Conservation (phyloP, 2,113 vertebrate species). For the Hypomesus transpacificus region DNA sequence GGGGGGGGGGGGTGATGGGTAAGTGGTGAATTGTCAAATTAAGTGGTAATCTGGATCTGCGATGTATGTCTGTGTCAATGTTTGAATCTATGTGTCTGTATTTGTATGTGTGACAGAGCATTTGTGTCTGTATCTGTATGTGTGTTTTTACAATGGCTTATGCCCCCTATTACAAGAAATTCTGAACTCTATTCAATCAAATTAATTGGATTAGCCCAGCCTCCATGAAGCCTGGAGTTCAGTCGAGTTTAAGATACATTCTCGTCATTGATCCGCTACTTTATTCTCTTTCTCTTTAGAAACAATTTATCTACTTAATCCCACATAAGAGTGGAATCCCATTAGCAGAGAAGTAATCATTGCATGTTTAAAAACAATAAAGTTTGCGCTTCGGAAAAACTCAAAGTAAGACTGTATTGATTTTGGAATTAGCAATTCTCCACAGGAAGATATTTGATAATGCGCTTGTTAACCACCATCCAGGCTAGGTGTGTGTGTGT, state of each 20-base stretch:
- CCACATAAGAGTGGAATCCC: neutral
- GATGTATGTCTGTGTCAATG: too few relatives aligned
- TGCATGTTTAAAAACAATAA: conserved; percentile 18
- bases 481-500: neutral
- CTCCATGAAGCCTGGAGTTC: neutral
- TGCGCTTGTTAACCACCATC: conserved; percentile 17
- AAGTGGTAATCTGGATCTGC: too few relatives aligned
- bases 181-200: conserved; percentile 2
- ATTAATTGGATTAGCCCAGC: conserved; percentile 12
- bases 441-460: conserved; percentile 28
- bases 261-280: neutral
- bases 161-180: neutral
- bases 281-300: neutral
- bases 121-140: neutral
- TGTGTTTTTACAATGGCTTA: neutral
- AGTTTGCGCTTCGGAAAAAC: neutral
- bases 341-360: neutral
- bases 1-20: too few relatives aligned
- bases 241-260: neutral
- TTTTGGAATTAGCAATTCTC: conserved; percentile 36
- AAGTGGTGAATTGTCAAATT: too few relatives aligned
- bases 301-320: neutral
- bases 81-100: neutral
- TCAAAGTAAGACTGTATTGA: conserved; percentile 27
- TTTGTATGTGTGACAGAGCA: too few relatives aligned